Percentiles rank a stretch among this genome's conserved stretches.
Conservation (phyloP, 1,140 invertebrate genomes). For the Tetranychus urticae region DNA sequence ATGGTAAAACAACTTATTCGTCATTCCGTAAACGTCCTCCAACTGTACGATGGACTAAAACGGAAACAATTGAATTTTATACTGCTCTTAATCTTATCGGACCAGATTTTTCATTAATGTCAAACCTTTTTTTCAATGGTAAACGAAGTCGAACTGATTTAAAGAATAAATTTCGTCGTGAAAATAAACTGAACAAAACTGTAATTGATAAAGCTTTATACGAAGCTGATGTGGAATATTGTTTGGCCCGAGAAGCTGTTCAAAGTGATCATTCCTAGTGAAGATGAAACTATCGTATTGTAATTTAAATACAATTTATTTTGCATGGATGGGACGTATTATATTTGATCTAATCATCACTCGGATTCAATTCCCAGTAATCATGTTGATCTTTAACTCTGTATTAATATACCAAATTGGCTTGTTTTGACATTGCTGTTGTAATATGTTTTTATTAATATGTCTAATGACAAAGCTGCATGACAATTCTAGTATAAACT, state of each 20-base stretch:
- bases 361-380: no score
- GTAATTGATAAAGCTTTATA: conserved; percentile 30
- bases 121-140: conserved; percentile 38
- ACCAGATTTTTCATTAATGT: conserved; percentile 70
- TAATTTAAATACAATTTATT: no score
- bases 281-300: no score
- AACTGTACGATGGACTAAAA: conserved; percentile 2
- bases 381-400: no score
- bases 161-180: conserved; percentile 47
- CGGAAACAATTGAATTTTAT: conserved; percentile 61
- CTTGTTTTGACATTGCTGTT: no score
- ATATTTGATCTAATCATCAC: no score
- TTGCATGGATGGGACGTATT: no score
- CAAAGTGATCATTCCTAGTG: no score
- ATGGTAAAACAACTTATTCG: neutral
- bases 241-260: neutral
- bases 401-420: no score
- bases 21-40: neutral
- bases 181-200: conserved; percentile 30
- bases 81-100: conserved; percentile 59
- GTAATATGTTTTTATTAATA: no score
- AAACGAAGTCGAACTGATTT: conserved; percentile 46
- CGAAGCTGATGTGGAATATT: neutral
- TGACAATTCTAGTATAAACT: no score
- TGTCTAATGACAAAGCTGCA: no score